A percentile compares a stretch with the other conserved stretches of the same genome.
These are phyloP conservation scores for Cariama cristata DNA, from an alignment of 2,113 vertebrate genomes.

Conservation along the genomic window DNA sequence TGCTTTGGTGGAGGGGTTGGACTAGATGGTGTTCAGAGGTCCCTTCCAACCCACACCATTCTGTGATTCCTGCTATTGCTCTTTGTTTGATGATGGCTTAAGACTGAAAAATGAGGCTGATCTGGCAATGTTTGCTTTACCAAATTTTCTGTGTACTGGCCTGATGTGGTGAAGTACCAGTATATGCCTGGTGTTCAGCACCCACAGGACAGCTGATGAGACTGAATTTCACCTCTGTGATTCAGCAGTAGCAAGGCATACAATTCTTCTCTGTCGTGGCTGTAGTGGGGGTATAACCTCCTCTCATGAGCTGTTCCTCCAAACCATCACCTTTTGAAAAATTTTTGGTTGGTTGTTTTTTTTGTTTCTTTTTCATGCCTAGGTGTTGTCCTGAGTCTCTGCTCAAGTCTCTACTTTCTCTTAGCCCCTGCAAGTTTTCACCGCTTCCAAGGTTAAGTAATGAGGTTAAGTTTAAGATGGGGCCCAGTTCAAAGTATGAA, in stretches of 20 bases:
- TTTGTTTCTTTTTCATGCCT: not conserved
- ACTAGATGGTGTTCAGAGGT: no score
- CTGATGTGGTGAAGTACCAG: not conserved
- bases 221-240: not conserved
- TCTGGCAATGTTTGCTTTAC: not conserved
- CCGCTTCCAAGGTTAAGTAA: not conserved
- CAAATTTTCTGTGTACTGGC: not conserved
- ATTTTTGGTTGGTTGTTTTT: not conserved
- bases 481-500: not conserved
- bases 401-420: not conserved
- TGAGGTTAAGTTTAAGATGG: not conserved
- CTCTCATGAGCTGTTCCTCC: not conserved
- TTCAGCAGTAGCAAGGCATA: not conserved
- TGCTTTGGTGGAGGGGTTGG: no score
- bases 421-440: not conserved
- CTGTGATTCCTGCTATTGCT: not conserved
- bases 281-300: accelerated
- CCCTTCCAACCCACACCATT: no score
- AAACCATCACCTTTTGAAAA: not conserved
- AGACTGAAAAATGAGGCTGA: not conserved
- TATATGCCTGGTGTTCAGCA: not conserved
- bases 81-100: conserved; percentile 4
- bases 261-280: not conserved
- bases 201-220: not conserved
- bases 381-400: not conserved